Evolutionary conservation across 2,888 invertebrate species (phyloP), one percentile per base, ranked within the genome.

Genomic region (Hypolimnas misippus): DNA sequence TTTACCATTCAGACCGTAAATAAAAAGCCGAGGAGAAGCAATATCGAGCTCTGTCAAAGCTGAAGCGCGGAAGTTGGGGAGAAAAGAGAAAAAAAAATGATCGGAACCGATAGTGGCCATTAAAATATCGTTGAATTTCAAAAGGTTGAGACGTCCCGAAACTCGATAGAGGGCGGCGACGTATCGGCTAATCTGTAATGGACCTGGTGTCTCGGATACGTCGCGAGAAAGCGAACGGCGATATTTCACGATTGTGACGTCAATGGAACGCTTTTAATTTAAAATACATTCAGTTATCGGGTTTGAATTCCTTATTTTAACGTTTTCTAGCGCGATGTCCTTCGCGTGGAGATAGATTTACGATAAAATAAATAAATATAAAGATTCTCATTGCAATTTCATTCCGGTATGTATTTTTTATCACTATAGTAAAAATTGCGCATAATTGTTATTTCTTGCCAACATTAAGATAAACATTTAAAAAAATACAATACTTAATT

Each of bases 71-170:
- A 73, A 75, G 73, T 70, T 73, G 67, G 66, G 65, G 73, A 29
- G 17, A 33, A 19, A n/a, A 50, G 42, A 42, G 51, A 79, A 73
- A 75, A 76, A 73, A 76, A 83, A 77, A 86, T 83, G 83, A 86
- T 83, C 84, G 77, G 84, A 78, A 78, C 71, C 86, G 84, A 89
- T 89, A 89, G 87, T 85, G 85, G 86, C 87, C 87, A 90, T 91
- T 91, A 91, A 90, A 91, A 89, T 86, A 89, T 88, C 86, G 88
- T 89, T 85, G 88, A 88, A 87, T 87, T 87, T 80, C 84, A 87
- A 86, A 89, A 64, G 58, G 62, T 63, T 38, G 42, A 52, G 61
- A 58, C 63, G 46, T 62, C 49, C 54, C 52, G 52, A 58, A 64
- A 62, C 33, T 51, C 51, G 62, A 66, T 64, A 64, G 58, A 29